Evolutionary conservation across 2,113 vertebrate genomes (phyloP), one percentile per base, ranked within the genome.

Genomic region (Neodontobutis hainanensis): DNA sequence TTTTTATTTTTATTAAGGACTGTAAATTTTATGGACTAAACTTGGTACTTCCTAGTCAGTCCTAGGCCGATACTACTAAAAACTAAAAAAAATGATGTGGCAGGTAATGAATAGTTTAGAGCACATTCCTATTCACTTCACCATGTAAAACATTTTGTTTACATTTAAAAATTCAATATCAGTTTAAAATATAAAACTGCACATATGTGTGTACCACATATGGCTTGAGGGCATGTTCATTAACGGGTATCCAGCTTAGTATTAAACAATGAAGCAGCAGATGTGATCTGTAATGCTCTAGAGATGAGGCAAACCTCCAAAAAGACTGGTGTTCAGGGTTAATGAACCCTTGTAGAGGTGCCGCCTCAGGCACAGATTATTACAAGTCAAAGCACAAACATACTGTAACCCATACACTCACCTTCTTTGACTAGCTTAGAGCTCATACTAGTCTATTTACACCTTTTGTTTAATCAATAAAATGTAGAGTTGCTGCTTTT

Each of bases 261-360:
- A 40, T 58, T 57, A 64, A 32, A 40, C 10, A 32, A 32, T 15
- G 69, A 57, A 79, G 83, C 74, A 70, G 82, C 87, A 85, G 78
- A 85, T 90, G 87, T 85, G 84, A 73, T 78, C 63, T 77, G 66
- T 73, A 85, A 75, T 69, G 73, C 78, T 82, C 78, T 70, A 63
- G 76, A 83, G 79, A 71, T 62, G 44, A 86, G 79, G 84, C 59
- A 84, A 87, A 74, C 73, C 76, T 27, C 65, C 3, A 63, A 62
- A 56, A 57, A 77, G 79, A 72, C 53, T 48, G 35, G 72, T 56
- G 68, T 66, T 85, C 75, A 84, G 81, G 78, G 80, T 86, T 91
- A 91, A 88, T 89, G 84, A 91, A 87, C 78, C 86, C 59, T 78
- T 40, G 68, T 79, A 77, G 87, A 85, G 81, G 78, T 82, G 66